Evolutionary conservation across 2,888 invertebrate species (phyloP), one percentile per base, ranked within the genome.

Genomic region (Ferrisia virgata): DNA sequence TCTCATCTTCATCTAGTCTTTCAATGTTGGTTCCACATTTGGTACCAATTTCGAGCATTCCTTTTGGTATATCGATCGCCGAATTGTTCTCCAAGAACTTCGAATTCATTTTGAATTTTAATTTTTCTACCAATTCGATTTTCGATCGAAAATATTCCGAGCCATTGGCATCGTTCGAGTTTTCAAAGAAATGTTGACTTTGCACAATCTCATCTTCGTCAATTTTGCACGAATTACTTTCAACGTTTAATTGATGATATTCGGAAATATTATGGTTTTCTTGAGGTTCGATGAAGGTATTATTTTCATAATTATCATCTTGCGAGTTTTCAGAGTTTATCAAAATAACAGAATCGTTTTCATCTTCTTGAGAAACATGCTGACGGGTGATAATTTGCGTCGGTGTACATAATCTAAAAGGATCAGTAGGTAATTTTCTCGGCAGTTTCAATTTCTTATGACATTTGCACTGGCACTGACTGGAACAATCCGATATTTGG

Each of bases 41-140:
- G 1, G 31, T 13, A 2, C 3, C 8, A 33, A 31, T 28, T n/a
- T 82, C 72, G 9, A 82, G 22, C 69, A 82, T 82, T 39, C 82
- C 82, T 72, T 76, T 82, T 0, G 82, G 82, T n/a, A 82, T 82
- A 69, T 82, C 82, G 5, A 82, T 1, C 0, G 39, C 82, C n/a
- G 36, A 58, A 25, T 72, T 11, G 15, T 2, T 13, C 9, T 31
- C 58, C 31, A 72, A 31, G n/a, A 82, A 72, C 36, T 69, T 82
- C 5, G 72, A 82, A 1, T 69, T 72, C 40, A 36, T 40, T 72
- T 40, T 82, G 43, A 28, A 82, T 13, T 28, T 36, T 31, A 39
- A 22, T 8, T 82, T 69, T 15, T 82, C 72, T 3, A 43, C 25
- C 11, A 82, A 36, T 15, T 58, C 36, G 18, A 18, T 33, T 18